These are phyloP conservation scores for Xiphydria camelus DNA, from an alignment of 2,888 invertebrate genomes.

Conservation along the genomic window DNA sequence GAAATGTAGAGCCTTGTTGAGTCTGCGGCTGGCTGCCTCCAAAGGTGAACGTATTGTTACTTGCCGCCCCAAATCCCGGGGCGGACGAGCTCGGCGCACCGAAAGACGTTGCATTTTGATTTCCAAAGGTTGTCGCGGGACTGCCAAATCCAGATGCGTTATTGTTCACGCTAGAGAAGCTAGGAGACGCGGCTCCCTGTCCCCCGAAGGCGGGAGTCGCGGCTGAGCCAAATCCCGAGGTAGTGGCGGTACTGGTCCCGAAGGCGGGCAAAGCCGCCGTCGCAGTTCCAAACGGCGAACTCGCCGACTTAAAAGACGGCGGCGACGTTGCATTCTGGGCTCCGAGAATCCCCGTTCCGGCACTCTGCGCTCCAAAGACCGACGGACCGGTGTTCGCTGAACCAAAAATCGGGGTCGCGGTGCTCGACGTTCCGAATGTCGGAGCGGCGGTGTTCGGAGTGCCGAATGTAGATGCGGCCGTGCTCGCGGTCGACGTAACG, in stretches of 20 bases:
- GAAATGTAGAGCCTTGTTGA: slow-evolving; percentile 21
- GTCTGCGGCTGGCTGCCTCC: slow-evolving; percentile 24
- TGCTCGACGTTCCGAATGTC: slow-evolving; percentile 8
- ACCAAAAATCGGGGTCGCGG: slow-evolving; percentile 8
- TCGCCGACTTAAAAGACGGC: no score
- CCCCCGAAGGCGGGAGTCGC: slow-evolving; percentile 12
- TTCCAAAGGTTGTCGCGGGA: slow-evolving; percentile 26
- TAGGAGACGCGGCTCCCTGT: slow-evolving; percentile 5
- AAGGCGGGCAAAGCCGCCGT: slow-evolving; percentile 12
- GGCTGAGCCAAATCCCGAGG: slow-evolving; percentile 9
- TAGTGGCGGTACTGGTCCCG: slow-evolving; percentile 3
- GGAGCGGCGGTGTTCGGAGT: slow-evolving; percentile 4
- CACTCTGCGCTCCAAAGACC: slow-evolving; percentile 1
- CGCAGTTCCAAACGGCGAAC: slow-evolving; percentile 14
- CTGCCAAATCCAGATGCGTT: slow-evolving; percentile 20
- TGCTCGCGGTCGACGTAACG: neutral
- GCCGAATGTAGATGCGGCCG: slow-evolving; percentile 13
- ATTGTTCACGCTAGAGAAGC: slow-evolving; percentile 17
- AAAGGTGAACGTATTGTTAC: slow-evolving; percentile 28
- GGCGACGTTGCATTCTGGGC: no score
- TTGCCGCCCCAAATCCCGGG: slow-evolving; percentile 21
- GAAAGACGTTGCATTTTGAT: slow-evolving; percentile 20
- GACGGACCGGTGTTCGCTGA: neutral
- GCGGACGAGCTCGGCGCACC: slow-evolving; percentile 13
- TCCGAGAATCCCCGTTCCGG: neutral